Evolutionary conservation across 2,113 vertebrate species (phyloP).

Genomic region (Egretta garzetta): DNA sequence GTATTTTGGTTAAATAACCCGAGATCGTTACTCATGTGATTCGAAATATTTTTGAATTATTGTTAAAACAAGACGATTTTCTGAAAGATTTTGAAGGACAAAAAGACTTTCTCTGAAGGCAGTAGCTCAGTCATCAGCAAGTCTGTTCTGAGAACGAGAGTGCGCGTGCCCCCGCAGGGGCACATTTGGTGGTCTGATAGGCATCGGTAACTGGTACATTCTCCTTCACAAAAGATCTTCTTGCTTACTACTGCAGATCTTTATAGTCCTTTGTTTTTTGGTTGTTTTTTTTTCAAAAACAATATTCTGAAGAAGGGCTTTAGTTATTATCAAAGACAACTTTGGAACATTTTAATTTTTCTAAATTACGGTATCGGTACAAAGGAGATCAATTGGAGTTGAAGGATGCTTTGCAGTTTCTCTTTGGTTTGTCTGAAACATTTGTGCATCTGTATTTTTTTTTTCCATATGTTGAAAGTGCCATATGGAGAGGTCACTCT

Average conservation of each 20-base stretch:
- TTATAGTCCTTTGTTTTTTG: background rate
- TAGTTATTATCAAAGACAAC: background rate
- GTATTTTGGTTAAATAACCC: background rate
- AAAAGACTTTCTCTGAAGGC: background rate
- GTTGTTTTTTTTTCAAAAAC: background rate
- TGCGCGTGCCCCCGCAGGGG: background rate
- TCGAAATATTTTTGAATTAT: background rate
- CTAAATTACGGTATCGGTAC: background rate
- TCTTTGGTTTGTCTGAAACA: background rate
- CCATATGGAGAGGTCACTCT: slow-evolving; percentile 36
- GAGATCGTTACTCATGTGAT: background rate
- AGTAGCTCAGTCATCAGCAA: background rate
- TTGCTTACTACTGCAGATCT: background rate
- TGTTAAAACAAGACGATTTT: background rate
- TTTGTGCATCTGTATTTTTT: slow-evolving; percentile 32
- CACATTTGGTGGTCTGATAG: background rate
- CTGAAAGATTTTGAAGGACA: background rate
- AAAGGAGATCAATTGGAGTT: background rate
- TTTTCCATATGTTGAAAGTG: background rate
- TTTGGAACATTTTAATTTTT: background rate
- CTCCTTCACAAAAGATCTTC: background rate
- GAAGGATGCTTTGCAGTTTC: background rate
- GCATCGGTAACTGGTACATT: background rate
- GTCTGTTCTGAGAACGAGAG: background rate
- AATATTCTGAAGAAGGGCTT: background rate